Percentiles rank a stretch among this genome's conserved stretches.
Evolutionary conservation across 2,797 vertebrate genomes (phyloP).

Genomic region (Amniataba percoides): DNA sequence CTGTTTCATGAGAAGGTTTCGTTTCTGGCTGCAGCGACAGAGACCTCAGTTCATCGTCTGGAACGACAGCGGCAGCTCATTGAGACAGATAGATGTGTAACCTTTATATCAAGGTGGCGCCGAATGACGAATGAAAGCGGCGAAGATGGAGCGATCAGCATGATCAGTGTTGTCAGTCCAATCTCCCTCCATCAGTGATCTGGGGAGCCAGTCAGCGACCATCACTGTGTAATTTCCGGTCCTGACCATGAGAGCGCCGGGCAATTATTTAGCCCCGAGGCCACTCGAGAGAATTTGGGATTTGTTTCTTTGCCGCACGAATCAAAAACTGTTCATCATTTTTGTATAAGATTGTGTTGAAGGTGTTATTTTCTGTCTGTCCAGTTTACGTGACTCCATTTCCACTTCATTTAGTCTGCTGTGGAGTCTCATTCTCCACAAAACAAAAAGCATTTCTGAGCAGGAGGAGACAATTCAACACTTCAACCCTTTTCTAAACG

Average conservation of each 20-base stretch:
- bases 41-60: conserved; percentile 34
- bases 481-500: too few species aligned
- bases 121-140: conserved; percentile 32
- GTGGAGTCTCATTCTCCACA: not conserved
- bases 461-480: not conserved
- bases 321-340: not conserved
- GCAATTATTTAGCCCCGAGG: conserved; percentile 36
- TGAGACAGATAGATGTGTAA: conserved; percentile 53
- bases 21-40: conserved; percentile 7
- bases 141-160: conserved; percentile 58
- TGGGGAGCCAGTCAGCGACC: conserved; percentile 38
- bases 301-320: conserved; percentile 29
- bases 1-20: conserved; percentile 20
- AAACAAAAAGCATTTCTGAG: not conserved
- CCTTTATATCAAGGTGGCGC: conserved; percentile 49
- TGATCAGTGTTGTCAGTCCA: conserved; percentile 72
- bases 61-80: conserved; percentile 13
- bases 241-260: not conserved
- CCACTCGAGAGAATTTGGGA: conserved; percentile 10
- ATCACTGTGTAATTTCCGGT: conserved; percentile 52
- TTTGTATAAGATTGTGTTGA: not conserved
- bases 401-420: not conserved
- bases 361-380: conserved; percentile 11
- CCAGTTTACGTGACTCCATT: not conserved
- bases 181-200: conserved; percentile 58